phyloP scores from a whole-genome alignment of 2,797 vertebrate species.

The Fistularia tabacaria region DNA sequence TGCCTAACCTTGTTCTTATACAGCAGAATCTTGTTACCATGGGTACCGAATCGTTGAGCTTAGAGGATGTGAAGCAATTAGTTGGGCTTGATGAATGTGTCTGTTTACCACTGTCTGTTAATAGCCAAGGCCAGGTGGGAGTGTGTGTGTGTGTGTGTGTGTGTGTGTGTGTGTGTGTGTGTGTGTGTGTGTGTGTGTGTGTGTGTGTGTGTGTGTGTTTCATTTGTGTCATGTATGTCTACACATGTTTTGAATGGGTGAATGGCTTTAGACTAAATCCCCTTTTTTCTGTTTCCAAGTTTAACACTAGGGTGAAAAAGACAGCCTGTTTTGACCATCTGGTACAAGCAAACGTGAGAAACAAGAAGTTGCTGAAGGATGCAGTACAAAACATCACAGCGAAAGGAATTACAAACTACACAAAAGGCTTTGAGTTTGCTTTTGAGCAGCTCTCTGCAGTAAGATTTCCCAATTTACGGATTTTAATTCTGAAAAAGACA shows the following conservation, averaged over 20 bases:
- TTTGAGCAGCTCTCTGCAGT: constrained; percentile 94
- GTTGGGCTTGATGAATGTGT: constrained; percentile 72
- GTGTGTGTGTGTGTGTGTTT: not conserved
- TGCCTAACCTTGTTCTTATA: constrained; percentile 58
- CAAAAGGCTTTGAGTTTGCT: constrained; percentile 96
- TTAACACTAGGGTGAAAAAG: constrained; percentile 93
- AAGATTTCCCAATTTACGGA: constrained; percentile 49
- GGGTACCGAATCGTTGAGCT: constrained; percentile 70
- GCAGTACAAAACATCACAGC: constrained; percentile 94
- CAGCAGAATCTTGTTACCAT: constrained; percentile 72
- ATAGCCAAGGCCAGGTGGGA: constrained; percentile 64
- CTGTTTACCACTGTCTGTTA: constrained; percentile 66
- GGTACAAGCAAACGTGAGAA: constrained; percentile 97
- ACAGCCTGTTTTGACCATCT: constrained; percentile 95
- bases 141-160: constrained; percentile 14
- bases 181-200: not conserved
- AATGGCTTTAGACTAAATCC: constrained; percentile 26
- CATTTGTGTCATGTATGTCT: not conserved
- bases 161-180: not conserved
- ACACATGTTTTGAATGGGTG: constrained; percentile 21
- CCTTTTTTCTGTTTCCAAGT: constrained; percentile 70
- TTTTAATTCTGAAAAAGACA: not conserved
- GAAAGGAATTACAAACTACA: constrained; percentile 98
- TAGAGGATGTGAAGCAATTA: constrained; percentile 73
- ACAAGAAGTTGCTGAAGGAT: constrained; percentile 97